Evolutionary conservation across 2,888 invertebrate species (phyloP).

Genomic region (Doris montereyensis): DNA sequence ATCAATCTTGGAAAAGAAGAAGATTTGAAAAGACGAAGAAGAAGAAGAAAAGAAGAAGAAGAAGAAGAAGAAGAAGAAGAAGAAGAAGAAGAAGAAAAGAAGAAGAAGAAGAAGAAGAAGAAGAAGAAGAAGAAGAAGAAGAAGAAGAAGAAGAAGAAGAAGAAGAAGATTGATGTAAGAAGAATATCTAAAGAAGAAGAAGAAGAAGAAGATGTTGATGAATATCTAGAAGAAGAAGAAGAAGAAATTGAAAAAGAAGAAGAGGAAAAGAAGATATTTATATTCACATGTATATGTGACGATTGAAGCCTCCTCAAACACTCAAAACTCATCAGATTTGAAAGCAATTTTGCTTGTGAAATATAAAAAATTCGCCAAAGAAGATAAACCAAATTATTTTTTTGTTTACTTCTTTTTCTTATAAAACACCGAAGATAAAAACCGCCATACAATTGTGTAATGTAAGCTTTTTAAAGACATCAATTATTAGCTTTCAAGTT

Average conservation of each 20-base stretch:
- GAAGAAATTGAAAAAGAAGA: neutral
- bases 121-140: neutral
- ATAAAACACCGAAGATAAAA: too few species aligned
- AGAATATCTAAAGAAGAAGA: neutral
- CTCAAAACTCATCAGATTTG: too few species aligned
- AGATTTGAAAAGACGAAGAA: neutral
- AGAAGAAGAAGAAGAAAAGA: slow-evolving; percentile 3
- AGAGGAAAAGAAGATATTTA: neutral
- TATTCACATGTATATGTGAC: neutral
- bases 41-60: neutral
- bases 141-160: neutral
- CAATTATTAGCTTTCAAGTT: too few species aligned
- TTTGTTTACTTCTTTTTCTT: too few species aligned
- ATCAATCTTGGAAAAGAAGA: neutral
- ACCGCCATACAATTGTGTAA: too few species aligned
- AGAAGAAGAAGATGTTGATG: neutral
- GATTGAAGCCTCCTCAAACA: too few species aligned
- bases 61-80: neutral
- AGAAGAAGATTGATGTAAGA: neutral
- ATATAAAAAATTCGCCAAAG: too few species aligned
- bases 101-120: neutral
- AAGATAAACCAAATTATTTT: too few species aligned
- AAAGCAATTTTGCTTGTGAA: too few species aligned
- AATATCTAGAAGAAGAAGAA: neutral
- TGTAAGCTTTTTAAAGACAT: too few species aligned